Conservation (phyloP, 2,888 invertebrate genomes). For the Eupithecia inturbata region DNA sequence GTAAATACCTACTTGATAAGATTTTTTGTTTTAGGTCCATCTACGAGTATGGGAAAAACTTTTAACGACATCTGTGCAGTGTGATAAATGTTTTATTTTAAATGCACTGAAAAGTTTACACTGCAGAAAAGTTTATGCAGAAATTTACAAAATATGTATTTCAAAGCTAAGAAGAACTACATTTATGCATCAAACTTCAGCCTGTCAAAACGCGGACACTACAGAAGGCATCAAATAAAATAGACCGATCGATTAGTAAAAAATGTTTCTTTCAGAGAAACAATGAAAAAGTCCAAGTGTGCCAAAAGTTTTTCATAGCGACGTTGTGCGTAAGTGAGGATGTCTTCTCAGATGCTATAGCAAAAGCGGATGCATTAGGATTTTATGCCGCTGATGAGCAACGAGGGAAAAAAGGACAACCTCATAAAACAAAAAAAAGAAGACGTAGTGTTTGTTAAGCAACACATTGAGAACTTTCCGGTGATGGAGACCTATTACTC, state of each 20-base stretch:
- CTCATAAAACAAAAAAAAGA: conserved; percentile 22
- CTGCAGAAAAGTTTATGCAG: too few relatives aligned
- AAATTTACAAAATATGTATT: too few relatives aligned
- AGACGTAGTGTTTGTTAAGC: conserved; percentile 21
- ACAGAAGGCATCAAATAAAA: conserved; percentile 24
- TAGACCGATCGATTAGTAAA: conserved; percentile 16
- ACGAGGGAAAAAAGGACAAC: conserved; percentile 7
- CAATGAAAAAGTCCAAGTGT: conserved; percentile 17
- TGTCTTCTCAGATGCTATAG: conserved; percentile 26
- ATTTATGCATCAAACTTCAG: too few relatives aligned
- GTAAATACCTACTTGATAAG: too few relatives aligned
- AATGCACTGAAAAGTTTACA: too few relatives aligned
- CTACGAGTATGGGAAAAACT: too few relatives aligned
- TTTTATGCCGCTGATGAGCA: not conserved
- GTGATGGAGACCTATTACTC: conserved; percentile 29
- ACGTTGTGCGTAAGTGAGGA: conserved; percentile 20
- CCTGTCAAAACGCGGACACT: conserved; percentile 11
- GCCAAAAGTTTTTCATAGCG: conserved; percentile 21
- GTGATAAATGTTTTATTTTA: too few relatives aligned
- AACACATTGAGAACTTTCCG: conserved; percentile 28
- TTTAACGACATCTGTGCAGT: too few relatives aligned
- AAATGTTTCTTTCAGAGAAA: conserved; percentile 21
- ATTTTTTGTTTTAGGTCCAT: too few relatives aligned
- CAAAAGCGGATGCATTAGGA: conserved; percentile 4
- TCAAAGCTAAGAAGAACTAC: too few relatives aligned